Base-by-base conservation (phyloP, 2,888 invertebrate species). In the Abrostola tripartita region DNA sequence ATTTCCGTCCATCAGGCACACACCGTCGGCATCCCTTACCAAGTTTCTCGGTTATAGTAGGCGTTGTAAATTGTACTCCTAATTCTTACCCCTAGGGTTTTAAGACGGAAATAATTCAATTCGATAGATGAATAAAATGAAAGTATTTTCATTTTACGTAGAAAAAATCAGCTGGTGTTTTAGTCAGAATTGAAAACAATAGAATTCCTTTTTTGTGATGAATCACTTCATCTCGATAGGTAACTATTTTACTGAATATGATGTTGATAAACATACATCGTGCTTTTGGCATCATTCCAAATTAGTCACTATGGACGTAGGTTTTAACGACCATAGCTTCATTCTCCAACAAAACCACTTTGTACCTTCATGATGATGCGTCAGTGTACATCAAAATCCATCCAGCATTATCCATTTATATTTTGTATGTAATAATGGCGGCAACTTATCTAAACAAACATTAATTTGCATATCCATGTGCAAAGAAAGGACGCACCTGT, bases 251-350 rank as follows among this genome's bases (percentile, higher is more conserved):
- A 24, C 14, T 4, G 40, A 37, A 41, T 36, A 12, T 8, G 37
- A 53, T 54, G 51, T 67, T 68, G 50, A 67, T 24, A 67, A 68
- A 68, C 44, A 67, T 7, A n/a, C 5, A 14, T 52, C 9, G 12
- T 7, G 10, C 9, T n/a, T 2, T 47, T 68, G 68, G 68, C 68
- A 62, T 11, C 10, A 47, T 63, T 49, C n/a, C 58, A 50, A 65
- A 38, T 1, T 51, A 35, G 35, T 60, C 49, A 41, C 42, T 56
- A 56, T 10, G 44, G 1, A 24, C 44, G 44, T 47, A 14, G 8
- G 36, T 12, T 36, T 8, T 24, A 2, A 9, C 24, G 7, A 6
- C 12, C 47, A 68, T 14, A 35, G 38, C 10, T 36, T 9, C 10
- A n/a, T 51, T 42, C 10, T 9, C 11, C 37, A 4, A 12, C 4